These are phyloP conservation scores for Reticulitermes speratus DNA, from an alignment of 1,140 invertebrate genomes.

Conservation along the genomic window DNA sequence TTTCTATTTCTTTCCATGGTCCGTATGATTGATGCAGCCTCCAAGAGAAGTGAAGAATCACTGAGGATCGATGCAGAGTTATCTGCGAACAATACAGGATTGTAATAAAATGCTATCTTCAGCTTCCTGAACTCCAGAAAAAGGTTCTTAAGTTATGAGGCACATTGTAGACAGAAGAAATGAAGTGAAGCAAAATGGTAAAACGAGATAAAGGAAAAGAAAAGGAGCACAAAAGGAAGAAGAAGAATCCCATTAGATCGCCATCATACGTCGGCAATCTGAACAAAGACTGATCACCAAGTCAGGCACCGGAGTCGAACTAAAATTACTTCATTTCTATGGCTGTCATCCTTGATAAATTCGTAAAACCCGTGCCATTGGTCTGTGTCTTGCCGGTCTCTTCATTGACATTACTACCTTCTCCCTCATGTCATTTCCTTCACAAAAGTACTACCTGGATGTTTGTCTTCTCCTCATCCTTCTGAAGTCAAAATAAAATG, in stretches of 20 bases:
- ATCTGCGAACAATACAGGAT: too few species aligned
- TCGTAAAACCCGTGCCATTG: conserved; percentile 4
- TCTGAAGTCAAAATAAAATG: neutral
- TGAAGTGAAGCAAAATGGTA: conserved; percentile 18
- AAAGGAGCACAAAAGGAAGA: conserved; percentile 9
- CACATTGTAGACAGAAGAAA: conserved; percentile 20
- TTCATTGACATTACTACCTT: neutral
- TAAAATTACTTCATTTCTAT: conserved; percentile 20
- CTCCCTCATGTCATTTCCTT: conserved; percentile 14
- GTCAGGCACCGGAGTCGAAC: conserved; percentile 11
- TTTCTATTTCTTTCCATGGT: too few species aligned
- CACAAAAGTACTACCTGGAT: conserved; percentile 7
- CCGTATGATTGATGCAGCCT: too few species aligned
- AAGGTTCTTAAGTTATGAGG: neutral
- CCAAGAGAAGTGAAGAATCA: too few species aligned
- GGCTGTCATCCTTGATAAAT: conserved; percentile 18
- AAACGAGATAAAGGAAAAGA: conserved; percentile 19
- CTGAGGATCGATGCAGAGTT: too few species aligned
- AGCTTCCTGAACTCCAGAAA: neutral
- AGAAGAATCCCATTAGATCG: conserved; percentile 7
- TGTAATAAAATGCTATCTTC: neutral
- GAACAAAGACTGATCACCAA: conserved; percentile 15
- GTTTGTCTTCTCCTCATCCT: conserved; percentile 10
- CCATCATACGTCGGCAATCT: conserved; percentile 17
- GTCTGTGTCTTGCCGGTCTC: neutral